Evolutionary conservation across 1,140 invertebrate species (phyloP).

Genomic region (Ylistrum balloti): DNA sequence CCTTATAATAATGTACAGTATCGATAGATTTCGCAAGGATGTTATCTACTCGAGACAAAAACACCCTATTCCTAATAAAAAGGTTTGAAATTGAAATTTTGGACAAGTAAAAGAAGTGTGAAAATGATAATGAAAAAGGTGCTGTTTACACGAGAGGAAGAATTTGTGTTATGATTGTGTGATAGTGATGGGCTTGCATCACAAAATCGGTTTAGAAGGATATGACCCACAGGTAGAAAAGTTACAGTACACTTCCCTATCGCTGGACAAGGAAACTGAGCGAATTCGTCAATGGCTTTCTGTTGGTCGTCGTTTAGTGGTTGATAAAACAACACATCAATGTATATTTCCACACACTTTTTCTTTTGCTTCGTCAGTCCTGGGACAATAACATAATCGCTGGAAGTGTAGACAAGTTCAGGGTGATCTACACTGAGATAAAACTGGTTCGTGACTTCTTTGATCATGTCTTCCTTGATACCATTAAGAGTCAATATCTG

Average conservation of each 20-base stretch:
- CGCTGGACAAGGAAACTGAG: not conserved
- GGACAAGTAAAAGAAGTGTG: too few relatives aligned
- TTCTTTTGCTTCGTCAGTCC: not conserved
- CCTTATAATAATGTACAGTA: too few relatives aligned
- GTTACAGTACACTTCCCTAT: not conserved
- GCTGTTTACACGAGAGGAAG: too few relatives aligned
- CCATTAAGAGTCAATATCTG: not conserved
- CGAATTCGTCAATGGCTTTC: not conserved
- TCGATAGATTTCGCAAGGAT: too few relatives aligned
- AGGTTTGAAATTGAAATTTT: too few relatives aligned
- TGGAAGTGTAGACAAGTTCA: not conserved
- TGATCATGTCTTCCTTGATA: not conserved
- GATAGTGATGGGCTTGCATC: not conserved
- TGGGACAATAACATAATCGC: not conserved
- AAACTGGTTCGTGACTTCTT: not conserved
- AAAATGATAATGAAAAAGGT: too few relatives aligned
- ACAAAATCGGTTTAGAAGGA: not conserved
- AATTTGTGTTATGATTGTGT: too few relatives aligned
- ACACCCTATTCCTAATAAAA: too few relatives aligned
- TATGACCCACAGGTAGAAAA: not conserved
- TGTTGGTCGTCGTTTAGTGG: not conserved
- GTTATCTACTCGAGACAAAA: too few relatives aligned
- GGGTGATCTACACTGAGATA: not conserved
- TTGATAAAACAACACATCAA: not conserved
- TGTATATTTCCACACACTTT: not conserved